Evolutionary conservation across 2,797 vertebrate genomes (phyloP), one percentile per base, ranked within the genome.

Genomic region (Enteromius anoplus): DNA sequence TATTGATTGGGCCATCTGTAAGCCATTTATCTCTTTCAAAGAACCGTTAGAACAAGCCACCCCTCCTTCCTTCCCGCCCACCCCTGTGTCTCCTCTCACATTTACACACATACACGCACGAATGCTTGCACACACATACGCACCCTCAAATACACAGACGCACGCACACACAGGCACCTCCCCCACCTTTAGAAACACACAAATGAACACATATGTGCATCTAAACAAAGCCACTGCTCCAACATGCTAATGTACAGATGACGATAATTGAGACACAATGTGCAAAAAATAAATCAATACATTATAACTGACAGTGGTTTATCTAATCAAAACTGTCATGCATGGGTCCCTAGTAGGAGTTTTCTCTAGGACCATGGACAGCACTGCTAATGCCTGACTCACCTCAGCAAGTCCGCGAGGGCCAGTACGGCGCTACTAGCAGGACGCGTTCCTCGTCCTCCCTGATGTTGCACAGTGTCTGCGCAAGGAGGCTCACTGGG

Each of bases 1-100:
- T 95, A 95, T 95, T 95, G 94, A 95, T 94, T 93, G 92, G 90
- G 92, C 93, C 94, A 95, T 95, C 94, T 95, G 94, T 94, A 95
- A 94, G 91, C 93, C 93, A 95, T 95, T 95, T 94, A 94, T 94
- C 93, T 95, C 92, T 91, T 94, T 95, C 93, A 95, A 94, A 95
- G 92, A 91, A 91, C 91, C 90, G 90, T 94, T 94, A 93, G 90
- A 93, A 88, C 90, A 91, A 91, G 89, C 89, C 89, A 91, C 90
- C 89, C 91, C 90, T 90, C 93, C 93, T 90, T 88, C 88, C 77
- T 85, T 85, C 89, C 91, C 87, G 78, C 93, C 94, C 91, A 92
- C 91, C 90, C 87, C 89, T 90, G 91, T 92, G 90, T 90, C 85
- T 88, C 81, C 47, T 84, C 75, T 77, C 85, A 87, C 89, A 89